Evolutionary conservation across 2,113 vertebrate genomes (phyloP).

Genomic region (Saccopteryx leptura): DNA sequence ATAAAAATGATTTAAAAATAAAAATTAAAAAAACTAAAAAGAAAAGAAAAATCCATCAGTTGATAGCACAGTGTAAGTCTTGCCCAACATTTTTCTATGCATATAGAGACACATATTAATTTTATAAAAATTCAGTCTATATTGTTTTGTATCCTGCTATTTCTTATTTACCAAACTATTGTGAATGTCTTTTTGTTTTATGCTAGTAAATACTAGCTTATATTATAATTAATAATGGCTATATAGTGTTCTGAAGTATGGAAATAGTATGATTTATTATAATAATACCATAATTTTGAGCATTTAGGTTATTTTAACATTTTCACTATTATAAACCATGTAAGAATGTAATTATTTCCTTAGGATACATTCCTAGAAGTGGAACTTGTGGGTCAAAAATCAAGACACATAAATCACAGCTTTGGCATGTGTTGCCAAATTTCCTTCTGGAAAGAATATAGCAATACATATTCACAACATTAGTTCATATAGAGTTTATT

Average conservation of each 20-base stretch:
- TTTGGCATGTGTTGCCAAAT: slow-evolving; percentile 24
- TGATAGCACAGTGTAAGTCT: neutral
- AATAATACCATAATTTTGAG: slow-evolving; percentile 20
- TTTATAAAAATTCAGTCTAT: slow-evolving; percentile 10
- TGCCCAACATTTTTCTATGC: neutral
- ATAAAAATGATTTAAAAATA: no score
- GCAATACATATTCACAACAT: neutral
- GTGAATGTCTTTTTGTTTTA: neutral
- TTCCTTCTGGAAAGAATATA: slow-evolving; percentile 7
- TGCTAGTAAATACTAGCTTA: slow-evolving; percentile 14
- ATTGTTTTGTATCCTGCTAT: neutral
- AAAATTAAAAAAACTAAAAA: no score
- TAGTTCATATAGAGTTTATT: neutral
- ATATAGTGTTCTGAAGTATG: neutral
- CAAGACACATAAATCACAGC: slow-evolving; percentile 45
- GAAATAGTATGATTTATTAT: slow-evolving; percentile 12
- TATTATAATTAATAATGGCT: slow-evolving; percentile 8
- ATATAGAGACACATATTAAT: neutral
- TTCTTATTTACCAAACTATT: slow-evolving; percentile 29
- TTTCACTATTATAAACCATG: neutral
- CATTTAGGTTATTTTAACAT: slow-evolving; percentile 43
- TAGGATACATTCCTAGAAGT: slow-evolving; percentile 11
- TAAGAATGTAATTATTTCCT: slow-evolving; percentile 54
- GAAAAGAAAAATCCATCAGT: neutral
- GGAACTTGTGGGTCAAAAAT: slow-evolving; percentile 59